Evolutionary conservation across 2,888 invertebrate species (phyloP), one percentile per base, ranked within the genome.

Genomic region (Drosophila barbarae): DNA sequence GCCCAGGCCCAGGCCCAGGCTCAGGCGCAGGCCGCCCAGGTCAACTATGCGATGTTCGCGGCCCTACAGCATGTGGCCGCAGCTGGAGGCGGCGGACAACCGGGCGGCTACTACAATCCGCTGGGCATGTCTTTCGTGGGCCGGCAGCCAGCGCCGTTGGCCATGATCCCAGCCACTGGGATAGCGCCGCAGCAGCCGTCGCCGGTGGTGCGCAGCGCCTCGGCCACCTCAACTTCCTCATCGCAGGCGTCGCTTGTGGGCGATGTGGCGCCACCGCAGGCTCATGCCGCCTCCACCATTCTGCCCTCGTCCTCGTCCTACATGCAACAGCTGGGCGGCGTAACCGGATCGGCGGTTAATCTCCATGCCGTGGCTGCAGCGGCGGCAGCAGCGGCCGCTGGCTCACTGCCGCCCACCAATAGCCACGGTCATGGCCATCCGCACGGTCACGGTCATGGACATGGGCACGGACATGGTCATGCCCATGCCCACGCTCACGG

Each of bases 201-300:
- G 54, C 95, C 93, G 4, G 88, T 87, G 44, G 82, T 87, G 28
- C 85, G 87, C 9, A 87, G 87, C 77, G 94, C 94, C 82, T 77
- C 92, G 51, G 87, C 87, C 10, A 88, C 87, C 44, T 88, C 88
- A 23, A 88, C 88, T 10, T 88, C 88, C 42, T 88, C 88, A 47
- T 87, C 88, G 30, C 88, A 88, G 77, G 85, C 87, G n/a, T 88
- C 88, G 26, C 67, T 88, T 34, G 77, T 84, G 39, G 82, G 86
- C 3, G 88, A 88, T 72, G 80, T 80, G 54, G 84, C 85, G 28
- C 89, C 89, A n/a, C 89, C 89, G 3, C 87, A 88, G 76, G 89
- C 89, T 2, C 88, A 88, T 73, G 80, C 86, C 50, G 86, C 87
- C 51, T 86, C 82, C 38, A 84, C 77, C 18, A 75, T 82, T 69